phyloP scores from a whole-genome alignment of 1,140 invertebrate genomes.

The Drosophila takahashii region DNA sequence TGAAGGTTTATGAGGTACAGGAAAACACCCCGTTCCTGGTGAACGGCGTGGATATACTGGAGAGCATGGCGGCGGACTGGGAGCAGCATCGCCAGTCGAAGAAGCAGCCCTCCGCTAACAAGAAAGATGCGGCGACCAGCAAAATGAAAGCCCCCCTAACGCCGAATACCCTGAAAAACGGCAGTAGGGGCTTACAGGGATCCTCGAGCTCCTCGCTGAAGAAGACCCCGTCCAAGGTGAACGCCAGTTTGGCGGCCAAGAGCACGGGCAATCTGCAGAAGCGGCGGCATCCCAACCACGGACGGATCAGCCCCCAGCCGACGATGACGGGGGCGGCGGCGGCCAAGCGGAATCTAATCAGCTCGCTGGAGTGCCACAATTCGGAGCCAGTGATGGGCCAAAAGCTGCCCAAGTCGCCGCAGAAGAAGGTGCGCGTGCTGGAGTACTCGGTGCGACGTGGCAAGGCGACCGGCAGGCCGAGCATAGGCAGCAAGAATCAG shows the following conservation, averaged over 20 bases:
- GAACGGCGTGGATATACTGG: slow-evolving; percentile 86
- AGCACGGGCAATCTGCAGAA: slow-evolving; percentile 28
- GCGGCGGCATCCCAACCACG: slow-evolving; percentile 3
- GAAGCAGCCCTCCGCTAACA: slow-evolving; percentile 42
- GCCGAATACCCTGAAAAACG: slow-evolving; percentile 13
- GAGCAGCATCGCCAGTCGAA: slow-evolving; percentile 85
- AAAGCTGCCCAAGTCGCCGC: slow-evolving; percentile 5
- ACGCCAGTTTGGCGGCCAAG: neutral
- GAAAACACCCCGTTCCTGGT: slow-evolving; percentile 86
- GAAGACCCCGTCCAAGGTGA: slow-evolving; percentile 32
- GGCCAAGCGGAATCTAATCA: slow-evolving; percentile 17
- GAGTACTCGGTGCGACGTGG: slow-evolving; percentile 9
- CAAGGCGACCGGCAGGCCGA: neutral
- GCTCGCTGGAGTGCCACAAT: slow-evolving; percentile 26
- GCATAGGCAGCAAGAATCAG: neutral
- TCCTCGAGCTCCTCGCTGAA: slow-evolving; percentile 18
- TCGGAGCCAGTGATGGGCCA: slow-evolving; percentile 2
- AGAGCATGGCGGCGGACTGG: slow-evolving; percentile 86
- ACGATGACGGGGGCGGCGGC: neutral
- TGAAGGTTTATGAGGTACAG: slow-evolving; percentile 76
- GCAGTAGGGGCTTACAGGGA: neutral
- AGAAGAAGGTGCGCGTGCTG: slow-evolving; percentile 19
- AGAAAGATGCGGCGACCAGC: slow-evolving; percentile 17
- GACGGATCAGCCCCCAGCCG: neutral
- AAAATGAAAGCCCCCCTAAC: slow-evolving; percentile 30